Conservation (phyloP, 2,888 invertebrate species). For the Odontothrips loti region DNA sequence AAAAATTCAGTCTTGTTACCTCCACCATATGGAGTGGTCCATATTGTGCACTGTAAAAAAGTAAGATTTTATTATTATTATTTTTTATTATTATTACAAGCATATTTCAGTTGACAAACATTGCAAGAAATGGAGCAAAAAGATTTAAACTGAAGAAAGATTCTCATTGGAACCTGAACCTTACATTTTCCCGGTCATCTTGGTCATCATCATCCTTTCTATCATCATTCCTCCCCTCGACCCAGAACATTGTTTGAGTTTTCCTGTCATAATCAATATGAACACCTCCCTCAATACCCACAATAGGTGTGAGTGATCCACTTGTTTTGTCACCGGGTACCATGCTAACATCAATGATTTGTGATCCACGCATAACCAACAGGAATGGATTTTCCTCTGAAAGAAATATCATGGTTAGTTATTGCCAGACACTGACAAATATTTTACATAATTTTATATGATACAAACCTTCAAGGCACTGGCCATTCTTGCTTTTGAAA, state of each 20-base stretch:
- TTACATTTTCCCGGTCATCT: slow-evolving; percentile 44
- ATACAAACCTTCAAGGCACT: slow-evolving; percentile 58
- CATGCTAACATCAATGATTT: slow-evolving; percentile 79
- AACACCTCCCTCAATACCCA: slow-evolving; percentile 80
- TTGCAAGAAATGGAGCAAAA: neutral
- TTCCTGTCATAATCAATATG: slow-evolving; percentile 90
- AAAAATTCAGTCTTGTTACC: slow-evolving; percentile 80
- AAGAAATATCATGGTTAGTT: neutral
- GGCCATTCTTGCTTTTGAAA: slow-evolving; percentile 62
- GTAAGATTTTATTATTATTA: neutral
- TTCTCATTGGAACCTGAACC: slow-evolving; percentile 33
- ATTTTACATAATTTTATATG: neutral
- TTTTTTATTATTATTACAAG: neutral
- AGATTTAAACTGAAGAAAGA: neutral
- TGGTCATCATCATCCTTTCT: slow-evolving; percentile 66
- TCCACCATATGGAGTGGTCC: slow-evolving; percentile 75
- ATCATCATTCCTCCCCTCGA: slow-evolving; percentile 65
- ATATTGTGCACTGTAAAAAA: slow-evolving; percentile 68
- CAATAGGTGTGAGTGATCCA: slow-evolving; percentile 78
- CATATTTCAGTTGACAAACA: no score
- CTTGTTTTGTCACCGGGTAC: slow-evolving; percentile 71
- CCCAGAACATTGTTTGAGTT: slow-evolving; percentile 80
- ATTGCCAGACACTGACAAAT: no score
- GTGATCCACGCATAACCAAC: slow-evolving; percentile 83
- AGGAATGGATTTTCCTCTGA: slow-evolving; percentile 80